A percentile compares a stretch with the other conserved stretches of the same genome.
Conservation (phyloP, 2,888 invertebrate species). For the Plemyria rubiginata region DNA sequence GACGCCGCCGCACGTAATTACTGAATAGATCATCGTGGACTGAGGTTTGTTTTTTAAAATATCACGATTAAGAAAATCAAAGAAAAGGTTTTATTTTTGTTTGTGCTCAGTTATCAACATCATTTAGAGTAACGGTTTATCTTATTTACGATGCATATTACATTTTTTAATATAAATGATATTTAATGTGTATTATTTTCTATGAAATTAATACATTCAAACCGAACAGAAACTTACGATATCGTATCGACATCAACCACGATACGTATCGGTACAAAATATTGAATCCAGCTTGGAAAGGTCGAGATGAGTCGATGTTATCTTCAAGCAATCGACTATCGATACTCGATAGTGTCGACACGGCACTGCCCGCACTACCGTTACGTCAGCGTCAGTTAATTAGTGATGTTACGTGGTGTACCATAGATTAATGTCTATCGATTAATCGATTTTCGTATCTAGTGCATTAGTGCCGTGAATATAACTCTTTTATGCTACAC, state of each 20-base stretch:
- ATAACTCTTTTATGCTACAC: background rate
- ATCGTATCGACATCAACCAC: background rate
- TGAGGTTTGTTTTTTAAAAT: slow-evolving; percentile 1
- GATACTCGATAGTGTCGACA: slow-evolving; percentile 29
- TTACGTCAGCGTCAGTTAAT: slow-evolving; percentile 27
- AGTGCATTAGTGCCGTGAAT: background rate
- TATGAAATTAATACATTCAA: slow-evolving; percentile 13
- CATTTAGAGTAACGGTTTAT: too few species aligned
- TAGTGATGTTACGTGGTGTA: slow-evolving; percentile 31
- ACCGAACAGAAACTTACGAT: background rate
- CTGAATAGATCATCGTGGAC: background rate
- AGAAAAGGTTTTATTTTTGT: background rate
- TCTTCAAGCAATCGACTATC: slow-evolving; percentile 21
- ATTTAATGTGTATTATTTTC: too few species aligned
- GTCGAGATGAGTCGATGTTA: slow-evolving; percentile 24
- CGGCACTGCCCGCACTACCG: slow-evolving; percentile 28
- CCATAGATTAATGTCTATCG: slow-evolving; percentile 22
- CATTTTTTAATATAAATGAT: too few species aligned
- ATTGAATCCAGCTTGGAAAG: slow-evolving; percentile 19
- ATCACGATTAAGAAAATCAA: slow-evolving; percentile 1
- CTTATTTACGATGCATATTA: too few species aligned
- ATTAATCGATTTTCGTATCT: slow-evolving; percentile 22
- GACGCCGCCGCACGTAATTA: slow-evolving; percentile 17
- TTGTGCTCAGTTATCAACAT: too few species aligned
- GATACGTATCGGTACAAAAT: slow-evolving; percentile 16